A percentile compares a stretch with the other conserved stretches of the same genome.
Conservation (phyloP, 92 coral and sea anemone species). For the Metridium senile region DNA sequence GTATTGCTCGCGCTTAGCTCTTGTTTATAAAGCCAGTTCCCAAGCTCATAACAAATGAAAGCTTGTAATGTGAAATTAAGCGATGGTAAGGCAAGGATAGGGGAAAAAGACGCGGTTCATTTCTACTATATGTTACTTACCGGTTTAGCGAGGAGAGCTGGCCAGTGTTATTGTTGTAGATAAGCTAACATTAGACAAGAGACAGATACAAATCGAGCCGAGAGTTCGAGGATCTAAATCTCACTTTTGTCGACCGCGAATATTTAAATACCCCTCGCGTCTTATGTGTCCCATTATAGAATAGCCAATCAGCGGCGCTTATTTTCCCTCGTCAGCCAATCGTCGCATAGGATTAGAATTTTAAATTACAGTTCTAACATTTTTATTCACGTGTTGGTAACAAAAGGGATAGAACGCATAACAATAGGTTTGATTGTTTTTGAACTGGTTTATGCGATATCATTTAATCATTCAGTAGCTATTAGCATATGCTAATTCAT, state of each 20-base stretch:
- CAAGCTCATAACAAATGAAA: too few relatives aligned
- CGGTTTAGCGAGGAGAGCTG: not conserved
- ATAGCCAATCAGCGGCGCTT: constrained; percentile 62
- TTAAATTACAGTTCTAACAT: constrained; percentile 83
- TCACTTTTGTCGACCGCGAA: constrained; percentile 97
- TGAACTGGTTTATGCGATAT: constrained; percentile 18
- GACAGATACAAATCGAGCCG: not conserved
- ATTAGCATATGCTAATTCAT: constrained; percentile 30
- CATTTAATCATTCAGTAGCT: constrained; percentile 2
- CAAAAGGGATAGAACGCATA: constrained; percentile 58
- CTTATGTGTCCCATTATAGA: constrained; percentile 92
- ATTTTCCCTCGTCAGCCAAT: constrained; percentile 57
- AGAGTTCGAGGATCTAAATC: constrained; percentile 32
- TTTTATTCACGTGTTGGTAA: constrained; percentile 68
- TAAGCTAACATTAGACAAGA: not conserved
- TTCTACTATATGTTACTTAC: not conserved
- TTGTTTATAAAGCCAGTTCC: not conserved
- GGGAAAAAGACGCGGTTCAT: not conserved
- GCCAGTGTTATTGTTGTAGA: not conserved
- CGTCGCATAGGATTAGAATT: constrained; percentile 53
- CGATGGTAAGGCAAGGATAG: too few relatives aligned
- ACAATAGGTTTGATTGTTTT: constrained; percentile 43
- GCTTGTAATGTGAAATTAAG: too few relatives aligned
- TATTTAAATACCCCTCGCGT: constrained; percentile 95
- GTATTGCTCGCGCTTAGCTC: not conserved